Evolutionary conservation across 2,888 invertebrate species (phyloP).

Genomic region (Magallana nippona): DNA sequence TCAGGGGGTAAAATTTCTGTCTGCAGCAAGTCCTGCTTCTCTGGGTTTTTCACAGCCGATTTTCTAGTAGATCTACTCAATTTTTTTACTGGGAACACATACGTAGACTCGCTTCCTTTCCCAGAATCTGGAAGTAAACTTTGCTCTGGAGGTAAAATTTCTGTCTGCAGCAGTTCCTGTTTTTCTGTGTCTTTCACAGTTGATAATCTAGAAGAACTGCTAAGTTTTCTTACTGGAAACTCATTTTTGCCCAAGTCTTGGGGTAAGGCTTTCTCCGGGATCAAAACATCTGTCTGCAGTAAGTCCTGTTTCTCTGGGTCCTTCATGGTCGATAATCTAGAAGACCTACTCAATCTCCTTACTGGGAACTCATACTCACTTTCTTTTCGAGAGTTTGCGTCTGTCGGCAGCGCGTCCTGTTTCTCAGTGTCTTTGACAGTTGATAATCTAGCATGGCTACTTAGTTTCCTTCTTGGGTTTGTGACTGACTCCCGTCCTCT

Average conservation of each 20-base stretch:
- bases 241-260: neutral
- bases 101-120: neutral
- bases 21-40: neutral
- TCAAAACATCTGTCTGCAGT: neutral
- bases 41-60: neutral
- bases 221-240: neutral
- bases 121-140: neutral
- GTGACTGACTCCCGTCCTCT: neutral
- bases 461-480: neutral
- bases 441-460: neutral
- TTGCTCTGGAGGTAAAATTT: neutral
- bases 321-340: neutral
- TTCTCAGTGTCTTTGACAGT: neutral
- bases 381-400: neutral
- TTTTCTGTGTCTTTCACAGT: neutral
- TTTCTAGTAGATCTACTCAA: neutral
- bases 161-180: neutral
- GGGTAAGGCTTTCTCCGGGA: neutral
- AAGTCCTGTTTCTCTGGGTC: constrained; percentile 8
- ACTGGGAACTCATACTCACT: neutral
- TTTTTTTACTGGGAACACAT: constrained; percentile 1
- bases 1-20: neutral
- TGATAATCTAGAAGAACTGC: neutral
- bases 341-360: neutral
- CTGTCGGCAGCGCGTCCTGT: neutral